Percentiles rank a stretch among this genome's conserved stretches.
These are phyloP conservation scores for Lanius ludovicianus DNA, from an alignment of 2,113 vertebrate species.

Conservation along the genomic window DNA sequence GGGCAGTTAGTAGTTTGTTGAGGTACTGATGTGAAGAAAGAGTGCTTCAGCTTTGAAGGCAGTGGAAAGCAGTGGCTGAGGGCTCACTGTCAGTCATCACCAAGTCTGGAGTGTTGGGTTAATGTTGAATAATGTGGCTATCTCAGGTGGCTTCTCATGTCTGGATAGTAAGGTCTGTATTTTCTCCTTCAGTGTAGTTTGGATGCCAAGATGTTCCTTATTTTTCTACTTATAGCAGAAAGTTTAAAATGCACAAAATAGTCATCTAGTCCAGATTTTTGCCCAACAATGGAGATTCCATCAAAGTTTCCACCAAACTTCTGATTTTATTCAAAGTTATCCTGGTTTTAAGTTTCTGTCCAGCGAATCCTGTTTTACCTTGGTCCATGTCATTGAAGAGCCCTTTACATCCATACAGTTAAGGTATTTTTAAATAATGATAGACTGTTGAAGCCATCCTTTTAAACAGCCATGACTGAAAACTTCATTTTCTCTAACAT, in stretches of 20 bases:
- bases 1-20: neutral
- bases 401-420: neutral
- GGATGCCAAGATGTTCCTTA: neutral
- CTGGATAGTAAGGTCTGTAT: neutral
- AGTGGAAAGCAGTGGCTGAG: neutral
- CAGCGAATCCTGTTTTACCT: neutral
- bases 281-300: neutral
- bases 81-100: neutral
- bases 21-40: neutral
- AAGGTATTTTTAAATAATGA: neutral
- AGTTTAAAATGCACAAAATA: neutral
- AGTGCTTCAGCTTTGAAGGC: neutral
- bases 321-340: neutral
- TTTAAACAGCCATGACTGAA: neutral
- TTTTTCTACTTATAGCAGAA: neutral
- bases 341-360: neutral
- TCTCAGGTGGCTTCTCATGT: neutral
- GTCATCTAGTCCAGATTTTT: neutral
- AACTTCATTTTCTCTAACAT: neutral
- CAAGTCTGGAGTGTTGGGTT: neutral
- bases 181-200: neutral
- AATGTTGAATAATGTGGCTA: rapidly evolving
- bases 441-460: neutral
- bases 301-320: neutral
- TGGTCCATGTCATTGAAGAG: neutral